Base-by-base conservation (phyloP, 2,888 invertebrate genomes). In the Hybos culiciformis region DNA sequence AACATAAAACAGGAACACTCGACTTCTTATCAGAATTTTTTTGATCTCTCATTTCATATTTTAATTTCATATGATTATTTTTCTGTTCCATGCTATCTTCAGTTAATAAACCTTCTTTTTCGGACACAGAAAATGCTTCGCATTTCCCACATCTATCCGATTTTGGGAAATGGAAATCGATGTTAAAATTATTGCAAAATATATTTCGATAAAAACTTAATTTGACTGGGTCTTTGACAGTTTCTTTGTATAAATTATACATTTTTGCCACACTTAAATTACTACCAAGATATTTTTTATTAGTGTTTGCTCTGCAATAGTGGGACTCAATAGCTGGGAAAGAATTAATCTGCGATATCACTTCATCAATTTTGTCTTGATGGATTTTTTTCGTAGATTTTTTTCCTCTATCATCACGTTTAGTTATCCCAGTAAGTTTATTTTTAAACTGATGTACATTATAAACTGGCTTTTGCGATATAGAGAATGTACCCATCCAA, bases 141-240 rank as follows among this genome's bases (percentile, higher is more conserved):
- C 41, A 42, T 29, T 44, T 44, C 14, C 33, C 34, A 38, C 42
- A 46, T 34, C 19, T 44, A 18, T 44, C 46, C 11, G 42, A 42
- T 41, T 41, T 44, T 19, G 40, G 42, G 9, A 31, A 31, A 36
- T 43, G 41, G 20, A 46, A 46, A 31, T 34, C 37, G 4, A 41
- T 39, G 18, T 43, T 39, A 15, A 46, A 46, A 9, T 43, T 39
- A 4, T 34, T 33, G 11, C 37, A 26, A 23, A 45, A 17, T 36
- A 36, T 29, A 19, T 36, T 33, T 32, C 41, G 18, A 7, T 24
- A 37, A n/a, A 37, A 37, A 15, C 24, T 37, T 37, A 20, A 14
- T 20, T 21, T 24, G 8, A 21, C 24, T 8, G 21, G 21, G 15
- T 21, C 37, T 7, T 17, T 15, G 15, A 15, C 21, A 8, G 14